Conservation (phyloP, 1,140 invertebrate genomes). For the Camponotus floridanus region DNA sequence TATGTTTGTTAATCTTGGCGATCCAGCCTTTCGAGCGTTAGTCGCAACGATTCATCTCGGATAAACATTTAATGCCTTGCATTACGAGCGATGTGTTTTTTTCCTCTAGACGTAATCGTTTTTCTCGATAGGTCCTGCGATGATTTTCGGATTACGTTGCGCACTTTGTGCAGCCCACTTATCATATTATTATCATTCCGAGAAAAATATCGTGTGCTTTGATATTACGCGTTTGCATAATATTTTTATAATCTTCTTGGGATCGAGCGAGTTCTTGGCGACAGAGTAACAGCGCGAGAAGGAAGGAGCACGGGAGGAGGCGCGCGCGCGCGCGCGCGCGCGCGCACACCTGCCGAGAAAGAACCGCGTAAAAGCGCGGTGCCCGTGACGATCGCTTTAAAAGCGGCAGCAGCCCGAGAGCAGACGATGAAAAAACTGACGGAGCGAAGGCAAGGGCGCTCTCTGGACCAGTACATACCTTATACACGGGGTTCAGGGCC, state of each 20-base stretch:
- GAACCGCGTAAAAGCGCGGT: constrained; percentile 76
- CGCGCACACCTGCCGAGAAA: constrained; percentile 73
- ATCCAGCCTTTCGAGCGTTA: not conserved
- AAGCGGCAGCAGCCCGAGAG: constrained; percentile 74
- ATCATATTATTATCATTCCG: not conserved
- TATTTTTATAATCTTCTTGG: constrained; percentile 37
- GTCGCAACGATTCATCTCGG: not conserved
- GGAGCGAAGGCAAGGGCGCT: constrained; percentile 74
- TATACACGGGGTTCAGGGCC: constrained; percentile 75
- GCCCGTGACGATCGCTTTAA: constrained; percentile 78
- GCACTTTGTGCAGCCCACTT: not conserved
- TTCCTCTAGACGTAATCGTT: not conserved
- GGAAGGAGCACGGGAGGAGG: constrained; percentile 39
- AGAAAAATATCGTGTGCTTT: not conserved
- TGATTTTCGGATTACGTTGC: not conserved
- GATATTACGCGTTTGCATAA: not conserved
- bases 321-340: constrained; percentile 48
- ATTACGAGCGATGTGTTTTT: not conserved
- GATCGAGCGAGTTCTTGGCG: not conserved
- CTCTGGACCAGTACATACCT: constrained; percentile 78
- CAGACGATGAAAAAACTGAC: constrained; percentile 82
- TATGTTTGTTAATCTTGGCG: not conserved
- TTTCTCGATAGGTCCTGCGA: not conserved
- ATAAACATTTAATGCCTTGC: not conserved
- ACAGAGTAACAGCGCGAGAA: constrained; percentile 6